These are phyloP conservation scores for Tricholaema leucomelas DNA, from an alignment of 2,113 vertebrate species.

Conservation along the genomic window DNA sequence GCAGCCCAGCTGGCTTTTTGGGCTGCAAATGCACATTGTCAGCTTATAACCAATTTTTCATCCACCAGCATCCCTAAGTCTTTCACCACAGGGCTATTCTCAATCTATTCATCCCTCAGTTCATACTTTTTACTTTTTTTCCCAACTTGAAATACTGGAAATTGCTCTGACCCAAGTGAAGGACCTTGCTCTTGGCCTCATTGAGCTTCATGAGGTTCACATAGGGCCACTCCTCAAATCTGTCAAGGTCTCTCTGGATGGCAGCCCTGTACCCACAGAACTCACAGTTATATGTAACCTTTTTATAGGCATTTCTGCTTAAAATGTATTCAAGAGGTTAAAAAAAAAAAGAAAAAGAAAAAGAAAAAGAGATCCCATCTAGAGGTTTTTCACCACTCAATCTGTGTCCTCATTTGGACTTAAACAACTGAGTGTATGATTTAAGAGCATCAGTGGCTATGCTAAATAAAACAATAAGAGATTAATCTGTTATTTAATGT, in stretches of 20 bases:
- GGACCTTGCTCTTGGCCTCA: too few relatives aligned
- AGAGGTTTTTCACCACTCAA: neutral
- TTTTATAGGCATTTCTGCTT: neutral
- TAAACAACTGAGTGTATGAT: neutral
- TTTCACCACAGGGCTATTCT: neutral
- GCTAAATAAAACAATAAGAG: neutral
- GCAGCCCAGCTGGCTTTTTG: neutral
- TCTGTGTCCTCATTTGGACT: neutral
- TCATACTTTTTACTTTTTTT: neutral
- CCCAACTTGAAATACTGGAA: too few relatives aligned
- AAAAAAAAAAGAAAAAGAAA: neutral
- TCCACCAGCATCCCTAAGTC: too few relatives aligned
- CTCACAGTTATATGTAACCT: neutral
- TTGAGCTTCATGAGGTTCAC: too few relatives aligned
- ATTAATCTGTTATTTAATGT: neutral
- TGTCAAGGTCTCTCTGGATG: too few relatives aligned
- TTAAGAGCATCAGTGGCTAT: neutral
- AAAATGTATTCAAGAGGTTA: neutral
- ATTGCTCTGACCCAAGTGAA: too few relatives aligned
- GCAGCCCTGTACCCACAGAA: neutral
- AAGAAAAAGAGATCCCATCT: neutral
- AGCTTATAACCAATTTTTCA: too few relatives aligned
- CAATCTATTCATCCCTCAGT: rapidly evolving
- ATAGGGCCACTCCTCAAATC: too few relatives aligned
- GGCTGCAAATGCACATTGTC: neutral